phyloP scores from a whole-genome alignment of 2,888 invertebrate species.

The Diaprepes abbreviatus region DNA sequence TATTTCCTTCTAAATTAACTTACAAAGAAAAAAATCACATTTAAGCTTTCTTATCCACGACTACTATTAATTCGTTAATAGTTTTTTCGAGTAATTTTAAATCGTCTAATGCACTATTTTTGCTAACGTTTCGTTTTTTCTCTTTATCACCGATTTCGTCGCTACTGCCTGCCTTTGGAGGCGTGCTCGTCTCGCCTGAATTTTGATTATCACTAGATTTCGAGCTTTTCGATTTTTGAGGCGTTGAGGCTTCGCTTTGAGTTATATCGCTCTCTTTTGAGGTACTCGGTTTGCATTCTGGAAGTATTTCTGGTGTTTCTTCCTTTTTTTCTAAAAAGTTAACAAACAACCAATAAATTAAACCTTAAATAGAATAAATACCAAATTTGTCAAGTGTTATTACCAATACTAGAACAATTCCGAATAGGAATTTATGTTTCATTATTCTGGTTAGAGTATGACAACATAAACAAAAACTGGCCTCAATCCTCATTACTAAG shows the following conservation, averaged over 20 bases:
- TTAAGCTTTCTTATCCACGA: constrained; percentile 65
- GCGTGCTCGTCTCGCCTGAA: constrained; percentile 37
- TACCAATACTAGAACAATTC: no score
- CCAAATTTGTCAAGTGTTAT: no score
- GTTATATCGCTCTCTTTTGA: constrained; percentile 55
- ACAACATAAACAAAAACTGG: no score
- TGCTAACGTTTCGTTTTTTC: constrained; percentile 56
- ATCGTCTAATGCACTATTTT: constrained; percentile 59
- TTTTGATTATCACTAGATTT: constrained; percentile 50
- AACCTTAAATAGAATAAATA: no score
- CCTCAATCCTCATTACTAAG: no score
- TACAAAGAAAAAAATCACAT: constrained; percentile 43
- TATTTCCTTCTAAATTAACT: background rate
- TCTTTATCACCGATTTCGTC: constrained; percentile 56
- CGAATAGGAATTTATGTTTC: no score
- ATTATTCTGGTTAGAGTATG: no score
- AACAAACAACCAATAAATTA: no score
- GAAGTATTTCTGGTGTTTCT: constrained; percentile 41
- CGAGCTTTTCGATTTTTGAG: constrained; percentile 22
- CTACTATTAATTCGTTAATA: constrained; percentile 64
- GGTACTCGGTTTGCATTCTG: constrained; percentile 57
- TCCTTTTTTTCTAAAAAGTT: constrained; percentile 49
- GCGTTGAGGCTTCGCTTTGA: constrained; percentile 36
- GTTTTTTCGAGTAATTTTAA: constrained; percentile 63
- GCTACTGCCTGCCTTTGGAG: constrained; percentile 48